Evolutionary conservation across 1,140 invertebrate genomes (phyloP).

Genomic region (Centruroides sculpturatus): DNA sequence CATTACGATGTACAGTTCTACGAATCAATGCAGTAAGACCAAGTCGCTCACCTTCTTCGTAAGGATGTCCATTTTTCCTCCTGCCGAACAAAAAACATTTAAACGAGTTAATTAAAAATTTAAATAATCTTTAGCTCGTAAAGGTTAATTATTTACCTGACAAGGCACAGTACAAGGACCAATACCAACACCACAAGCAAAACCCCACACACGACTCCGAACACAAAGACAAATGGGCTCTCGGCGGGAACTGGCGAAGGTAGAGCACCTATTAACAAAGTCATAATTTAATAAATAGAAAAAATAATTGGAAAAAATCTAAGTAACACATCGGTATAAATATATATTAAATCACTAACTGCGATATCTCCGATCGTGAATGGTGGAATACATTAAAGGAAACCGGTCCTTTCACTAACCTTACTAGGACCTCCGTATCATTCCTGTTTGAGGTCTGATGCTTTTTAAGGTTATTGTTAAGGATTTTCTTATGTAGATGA

Average conservation of each 20-base stretch:
- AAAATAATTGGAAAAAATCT: too few relatives aligned
- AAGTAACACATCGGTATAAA: too few relatives aligned
- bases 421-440: too few relatives aligned
- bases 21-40: constrained; percentile 18
- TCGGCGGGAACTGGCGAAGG: constrained; percentile 8
- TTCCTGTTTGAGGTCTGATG: too few relatives aligned
- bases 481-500: too few relatives aligned
- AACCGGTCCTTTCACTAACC: too few relatives aligned
- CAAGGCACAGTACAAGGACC: constrained; percentile 14
- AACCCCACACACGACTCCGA: constrained; percentile 19
- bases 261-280: constrained; percentile 14
- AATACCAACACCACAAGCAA: constrained; percentile 17
- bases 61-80: constrained; percentile 7
- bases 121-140: neutral
- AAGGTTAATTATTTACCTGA: constrained; percentile 7
- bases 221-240: constrained; percentile 16
- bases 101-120: neutral
- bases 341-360: too few relatives aligned
- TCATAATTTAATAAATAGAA: too few relatives aligned
- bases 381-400: too few relatives aligned
- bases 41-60: constrained; percentile 14
- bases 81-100: neutral
- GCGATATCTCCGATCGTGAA: too few relatives aligned
- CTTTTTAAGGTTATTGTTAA: too few relatives aligned
- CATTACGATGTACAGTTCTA: constrained; percentile 18